Base-by-base conservation (phyloP, 2,888 invertebrate species). In the Andrena camellia region DNA sequence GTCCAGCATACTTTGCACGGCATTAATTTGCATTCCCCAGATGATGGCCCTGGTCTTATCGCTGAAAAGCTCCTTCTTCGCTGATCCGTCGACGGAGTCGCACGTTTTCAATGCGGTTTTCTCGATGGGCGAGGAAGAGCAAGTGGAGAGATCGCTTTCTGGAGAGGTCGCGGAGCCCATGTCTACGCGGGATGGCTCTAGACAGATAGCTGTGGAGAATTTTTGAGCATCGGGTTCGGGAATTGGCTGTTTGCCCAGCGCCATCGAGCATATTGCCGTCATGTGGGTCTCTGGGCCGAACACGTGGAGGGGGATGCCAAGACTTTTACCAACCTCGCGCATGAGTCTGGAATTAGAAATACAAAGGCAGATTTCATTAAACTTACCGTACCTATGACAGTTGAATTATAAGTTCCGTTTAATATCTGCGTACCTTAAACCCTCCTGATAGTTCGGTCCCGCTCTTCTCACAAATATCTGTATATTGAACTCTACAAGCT, bases 211-310 rank as follows among this genome's bases (percentile, higher is more conserved):
- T 0, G 98, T 98, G 1, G 98, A 97, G 87, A 96, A 96, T 92
- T 97, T 97, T 33, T 96, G 94, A 84, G 95, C 95, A 76, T 96
- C 96, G 52, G 96, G 96, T 83, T 96, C 95, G 0, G 99, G 98
- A 86, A 99, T 97, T 17, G 97, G 96, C 59, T 97, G 95, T 90
- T 97, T 98, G 20, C 99, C 99, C 76, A 99, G 95, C 1, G 99
- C 99, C 96, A 99, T 98, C 1, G 99, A 98, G 85, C 99, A 99
- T 91, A 99, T 99, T 20, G 99, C 97, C 0, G 99, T 99, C 99
- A 99, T 99, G 95, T 99, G 99, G 5, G 98, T 98, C 94, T 99
- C 99, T 0, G 99, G 99, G 0, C 99, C 99, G 93, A 99, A 99
- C 66, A 99, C 99, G 94, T 97, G 97, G 89, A 99, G 96, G 0